phyloP scores from a whole-genome alignment of 2,797 vertebrate genomes.

The Vespertilio murinus region DNA sequence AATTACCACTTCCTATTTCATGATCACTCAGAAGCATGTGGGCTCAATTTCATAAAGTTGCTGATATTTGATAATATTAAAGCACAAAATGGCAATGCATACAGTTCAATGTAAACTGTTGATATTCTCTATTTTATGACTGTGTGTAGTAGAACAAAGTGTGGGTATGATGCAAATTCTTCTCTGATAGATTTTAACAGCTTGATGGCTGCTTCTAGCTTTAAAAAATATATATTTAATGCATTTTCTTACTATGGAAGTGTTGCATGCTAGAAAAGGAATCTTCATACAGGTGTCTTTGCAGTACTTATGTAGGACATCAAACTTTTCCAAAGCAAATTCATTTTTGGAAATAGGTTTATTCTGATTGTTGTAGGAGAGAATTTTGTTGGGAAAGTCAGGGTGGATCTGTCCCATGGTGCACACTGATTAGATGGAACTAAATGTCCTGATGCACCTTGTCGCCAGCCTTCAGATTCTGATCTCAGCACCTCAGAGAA shows the following conservation, averaged over 20 bases:
- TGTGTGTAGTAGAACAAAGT: neutral
- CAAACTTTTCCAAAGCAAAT: slow-evolving; percentile 9
- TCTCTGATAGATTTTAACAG: neutral
- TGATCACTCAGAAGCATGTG: neutral
- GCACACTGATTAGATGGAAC: neutral
- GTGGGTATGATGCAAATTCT: neutral
- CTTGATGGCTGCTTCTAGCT: neutral
- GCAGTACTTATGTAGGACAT: neutral
- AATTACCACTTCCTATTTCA: neutral
- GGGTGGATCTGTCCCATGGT: neutral
- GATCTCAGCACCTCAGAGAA: neutral
- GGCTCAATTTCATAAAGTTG: neutral
- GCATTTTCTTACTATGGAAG: neutral
- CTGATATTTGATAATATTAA: neutral
- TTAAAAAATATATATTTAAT: slow-evolving; percentile 27
- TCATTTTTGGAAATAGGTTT: neutral
- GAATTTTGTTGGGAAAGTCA: slow-evolving; percentile 25
- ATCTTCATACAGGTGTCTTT: neutral
- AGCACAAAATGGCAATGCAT: neutral
- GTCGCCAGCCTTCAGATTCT: neutral
- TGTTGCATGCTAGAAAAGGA: neutral
- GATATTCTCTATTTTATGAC: neutral
- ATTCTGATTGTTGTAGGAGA: slow-evolving; percentile 23
- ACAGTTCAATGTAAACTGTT: neutral
- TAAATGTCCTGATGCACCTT: neutral